Conservation (phyloP, 1,140 invertebrate genomes). For the Lepidurus couesii region DNA sequence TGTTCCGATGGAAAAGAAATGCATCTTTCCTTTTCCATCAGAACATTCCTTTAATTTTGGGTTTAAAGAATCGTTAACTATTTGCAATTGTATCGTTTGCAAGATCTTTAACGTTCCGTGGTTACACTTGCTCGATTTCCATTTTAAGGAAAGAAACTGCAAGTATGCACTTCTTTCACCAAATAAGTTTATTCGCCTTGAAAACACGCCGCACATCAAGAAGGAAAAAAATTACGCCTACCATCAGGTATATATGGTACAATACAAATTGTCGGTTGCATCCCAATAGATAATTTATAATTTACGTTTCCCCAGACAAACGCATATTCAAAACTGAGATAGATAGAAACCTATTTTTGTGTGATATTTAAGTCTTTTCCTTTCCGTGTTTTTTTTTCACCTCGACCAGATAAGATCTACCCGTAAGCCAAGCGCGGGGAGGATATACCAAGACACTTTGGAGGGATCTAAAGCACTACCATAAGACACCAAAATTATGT, state of each 20-base stretch:
- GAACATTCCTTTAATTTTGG: background rate
- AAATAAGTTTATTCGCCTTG: constrained; percentile 5
- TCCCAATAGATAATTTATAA: background rate
- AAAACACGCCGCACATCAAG: constrained; percentile 6
- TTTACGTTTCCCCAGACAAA: background rate
- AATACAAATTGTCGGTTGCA: background rate
- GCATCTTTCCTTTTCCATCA: background rate
- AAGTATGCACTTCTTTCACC: background rate
- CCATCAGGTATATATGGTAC: background rate
- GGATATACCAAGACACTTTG: constrained; percentile 4
- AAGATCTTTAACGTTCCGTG: background rate
- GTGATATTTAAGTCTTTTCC: background rate
- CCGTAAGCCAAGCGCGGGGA: constrained; percentile 20
- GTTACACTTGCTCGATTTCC: no score
- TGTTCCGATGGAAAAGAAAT: no score
- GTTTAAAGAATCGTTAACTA: no score
- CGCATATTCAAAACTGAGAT: background rate
- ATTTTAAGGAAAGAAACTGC: background rate
- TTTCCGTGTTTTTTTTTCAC: background rate
- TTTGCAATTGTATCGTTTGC: background rate
- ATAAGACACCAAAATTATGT: constrained; percentile 19
- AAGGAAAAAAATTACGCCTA: background rate
- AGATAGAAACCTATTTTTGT: background rate
- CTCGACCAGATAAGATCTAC: background rate
- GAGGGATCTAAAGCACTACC: constrained; percentile 11